These are phyloP conservation scores for Nixonia krombeini DNA, from an alignment of 1,140 invertebrate species.

Conservation along the genomic window DNA sequence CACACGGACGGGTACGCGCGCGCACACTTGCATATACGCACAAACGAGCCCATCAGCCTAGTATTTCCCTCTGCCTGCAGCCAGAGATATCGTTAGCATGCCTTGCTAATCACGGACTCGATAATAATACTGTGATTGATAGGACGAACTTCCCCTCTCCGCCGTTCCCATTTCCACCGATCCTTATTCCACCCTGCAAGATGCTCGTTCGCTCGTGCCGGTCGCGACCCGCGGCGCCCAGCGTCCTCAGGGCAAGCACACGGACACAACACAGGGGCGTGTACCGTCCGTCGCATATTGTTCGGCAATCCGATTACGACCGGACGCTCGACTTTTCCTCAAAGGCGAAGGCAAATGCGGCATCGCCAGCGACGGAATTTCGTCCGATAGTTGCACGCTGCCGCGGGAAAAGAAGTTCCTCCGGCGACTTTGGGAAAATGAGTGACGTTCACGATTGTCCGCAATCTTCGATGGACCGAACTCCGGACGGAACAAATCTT, in stretches of 20 bases:
- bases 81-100: conserved; percentile 72
- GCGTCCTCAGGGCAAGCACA: conserved; percentile 39
- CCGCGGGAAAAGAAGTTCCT: too few relatives aligned
- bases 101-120: conserved; percentile 71
- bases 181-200: background rate
- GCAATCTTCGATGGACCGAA: too few relatives aligned
- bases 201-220: conserved; percentile 14
- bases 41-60: conserved; percentile 33
- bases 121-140: conserved; percentile 73
- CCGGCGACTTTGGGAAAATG: too few relatives aligned
- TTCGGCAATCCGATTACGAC: conserved; percentile 35
- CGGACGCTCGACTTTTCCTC: conserved; percentile 33
- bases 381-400: too few relatives aligned
- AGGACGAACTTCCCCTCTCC: conserved; percentile 61
- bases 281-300: conserved; percentile 40
- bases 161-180: conserved; percentile 10
- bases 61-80: conserved; percentile 59
- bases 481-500: too few relatives aligned
- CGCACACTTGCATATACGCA: conserved; percentile 26
- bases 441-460: too few relatives aligned
- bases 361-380: too few relatives aligned
- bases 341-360: too few relatives aligned
- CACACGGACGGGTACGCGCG: conserved; percentile 26
- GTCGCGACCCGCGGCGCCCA: too few relatives aligned
- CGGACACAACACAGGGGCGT: too few relatives aligned